phyloP scores from a whole-genome alignment of 2,113 vertebrate genomes.

The Otus sunia region DNA sequence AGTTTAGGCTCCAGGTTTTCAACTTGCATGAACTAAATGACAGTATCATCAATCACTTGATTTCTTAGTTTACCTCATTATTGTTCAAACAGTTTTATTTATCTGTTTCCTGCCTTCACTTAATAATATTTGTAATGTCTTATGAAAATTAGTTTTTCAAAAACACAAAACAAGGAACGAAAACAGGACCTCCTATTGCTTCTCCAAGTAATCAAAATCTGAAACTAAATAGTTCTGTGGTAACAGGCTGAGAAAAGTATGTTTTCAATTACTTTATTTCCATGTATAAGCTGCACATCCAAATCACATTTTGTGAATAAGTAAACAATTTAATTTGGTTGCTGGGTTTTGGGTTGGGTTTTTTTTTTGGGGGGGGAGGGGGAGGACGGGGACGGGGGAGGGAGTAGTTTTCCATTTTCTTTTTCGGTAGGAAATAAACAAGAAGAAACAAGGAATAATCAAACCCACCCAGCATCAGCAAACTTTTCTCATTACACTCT shows the following conservation, averaged over 20 bases:
- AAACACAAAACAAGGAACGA: not conserved
- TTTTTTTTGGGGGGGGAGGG: not conserved
- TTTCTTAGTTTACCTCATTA: conserved; percentile 9
- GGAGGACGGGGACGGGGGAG: too few relatives aligned
- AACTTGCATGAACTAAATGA: not conserved
- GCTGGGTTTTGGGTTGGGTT: not conserved
- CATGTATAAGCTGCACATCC: not conserved
- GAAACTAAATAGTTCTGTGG: conserved; percentile 28
- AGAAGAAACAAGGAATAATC: not conserved
- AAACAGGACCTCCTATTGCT: conserved; percentile 33
- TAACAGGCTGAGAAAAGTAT: conserved; percentile 46
- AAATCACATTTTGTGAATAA: conserved; percentile 30
- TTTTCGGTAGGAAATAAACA: conserved; percentile 20
- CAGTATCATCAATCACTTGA: not conserved
- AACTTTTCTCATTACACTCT: conserved; percentile 41
- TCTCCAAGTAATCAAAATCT: conserved; percentile 48
- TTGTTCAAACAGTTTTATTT: conserved; percentile 19
- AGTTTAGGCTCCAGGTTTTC: not conserved
- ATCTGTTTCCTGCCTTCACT: not conserved
- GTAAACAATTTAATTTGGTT: conserved; percentile 27
- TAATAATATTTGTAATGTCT: conserved; percentile 31
- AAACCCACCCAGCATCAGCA: not conserved
- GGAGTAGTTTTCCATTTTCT: not conserved
- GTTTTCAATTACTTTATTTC: conserved; percentile 44
- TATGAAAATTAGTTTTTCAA: conserved; percentile 45